Evolutionary conservation across 2,888 invertebrate species (phyloP).

Genomic region (Sinhomidia bicolor): DNA sequence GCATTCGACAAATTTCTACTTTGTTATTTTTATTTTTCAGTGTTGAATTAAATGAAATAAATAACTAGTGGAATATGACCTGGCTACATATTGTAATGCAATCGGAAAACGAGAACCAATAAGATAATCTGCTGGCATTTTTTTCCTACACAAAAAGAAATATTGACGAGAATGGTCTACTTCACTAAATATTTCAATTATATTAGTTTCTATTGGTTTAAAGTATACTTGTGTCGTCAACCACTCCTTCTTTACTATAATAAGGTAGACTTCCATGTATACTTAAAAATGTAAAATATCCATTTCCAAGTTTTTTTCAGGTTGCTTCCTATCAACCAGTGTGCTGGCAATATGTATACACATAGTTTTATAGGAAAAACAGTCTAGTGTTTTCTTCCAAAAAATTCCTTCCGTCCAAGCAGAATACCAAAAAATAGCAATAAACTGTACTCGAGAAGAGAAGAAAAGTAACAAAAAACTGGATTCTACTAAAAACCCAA

Average conservation of each 20-base stretch:
- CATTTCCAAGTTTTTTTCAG: not conserved
- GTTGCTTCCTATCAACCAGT: not conserved
- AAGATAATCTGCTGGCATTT: not conserved
- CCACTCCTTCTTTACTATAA: too few species aligned
- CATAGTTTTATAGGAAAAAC: not conserved
- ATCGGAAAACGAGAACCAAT: not conserved
- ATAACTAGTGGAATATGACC: too few species aligned
- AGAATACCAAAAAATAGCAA: not conserved
- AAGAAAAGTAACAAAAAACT: conserved; percentile 25
- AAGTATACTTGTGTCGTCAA: too few species aligned
- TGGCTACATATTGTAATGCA: too few species aligned
- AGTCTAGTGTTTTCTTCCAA: too few species aligned
- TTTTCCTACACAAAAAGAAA: conserved; percentile 6
- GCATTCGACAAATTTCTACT: not conserved
- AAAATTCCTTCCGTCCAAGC: not conserved
- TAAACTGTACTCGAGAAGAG: not conserved
- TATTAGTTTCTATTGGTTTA: not conserved
- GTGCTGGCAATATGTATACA: not conserved
- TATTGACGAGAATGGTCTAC: conserved; percentile 20
- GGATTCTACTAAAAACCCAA: not conserved
- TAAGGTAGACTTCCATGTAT: not conserved
- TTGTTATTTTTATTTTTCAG: not conserved
- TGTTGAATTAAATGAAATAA: conserved; percentile 14
- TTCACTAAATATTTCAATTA: conserved; percentile 18
- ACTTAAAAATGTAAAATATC: conserved; percentile 21